A percentile compares a stretch with the other conserved stretches of the same genome.
Evolutionary conservation across 1,140 invertebrate species (phyloP).

Genomic region (Eurosta solidaginis): DNA sequence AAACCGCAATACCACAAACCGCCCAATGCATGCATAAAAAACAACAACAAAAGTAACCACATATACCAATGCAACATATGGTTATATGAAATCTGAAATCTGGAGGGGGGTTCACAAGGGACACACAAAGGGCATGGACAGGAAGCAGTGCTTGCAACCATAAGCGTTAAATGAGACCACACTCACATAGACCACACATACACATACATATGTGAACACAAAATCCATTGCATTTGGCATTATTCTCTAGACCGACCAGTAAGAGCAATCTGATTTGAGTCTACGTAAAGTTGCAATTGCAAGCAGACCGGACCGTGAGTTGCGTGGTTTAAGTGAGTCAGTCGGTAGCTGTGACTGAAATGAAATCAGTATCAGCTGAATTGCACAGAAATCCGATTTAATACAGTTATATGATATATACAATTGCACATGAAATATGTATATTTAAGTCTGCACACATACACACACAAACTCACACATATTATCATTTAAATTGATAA

Average conservation of each 20-base stretch:
- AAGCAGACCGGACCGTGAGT: neutral
- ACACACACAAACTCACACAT: neutral
- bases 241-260: neutral
- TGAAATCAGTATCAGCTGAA: neutral
- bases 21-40: neutral
- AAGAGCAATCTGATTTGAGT: neutral
- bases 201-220: too few relatives aligned
- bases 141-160: slow-evolving; percentile 8
- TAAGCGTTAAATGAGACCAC: slow-evolving; percentile 7
- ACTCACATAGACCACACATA: neutral
- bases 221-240: neutral
- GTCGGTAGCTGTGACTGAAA: neutral
- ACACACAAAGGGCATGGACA: neutral
- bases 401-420: neutral
- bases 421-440: neutral
- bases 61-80: neutral
- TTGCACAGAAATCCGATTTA: neutral
- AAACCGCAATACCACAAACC: neutral
- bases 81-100: too few relatives aligned
- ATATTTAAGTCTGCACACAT: neutral
- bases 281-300: too few relatives aligned
- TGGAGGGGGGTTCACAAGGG: too few relatives aligned
- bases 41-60: neutral
- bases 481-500: neutral
- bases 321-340: slow-evolving; percentile 2